These are phyloP conservation scores for Aquatica leii DNA, from an alignment of 2,888 invertebrate species.

Conservation along the genomic window DNA sequence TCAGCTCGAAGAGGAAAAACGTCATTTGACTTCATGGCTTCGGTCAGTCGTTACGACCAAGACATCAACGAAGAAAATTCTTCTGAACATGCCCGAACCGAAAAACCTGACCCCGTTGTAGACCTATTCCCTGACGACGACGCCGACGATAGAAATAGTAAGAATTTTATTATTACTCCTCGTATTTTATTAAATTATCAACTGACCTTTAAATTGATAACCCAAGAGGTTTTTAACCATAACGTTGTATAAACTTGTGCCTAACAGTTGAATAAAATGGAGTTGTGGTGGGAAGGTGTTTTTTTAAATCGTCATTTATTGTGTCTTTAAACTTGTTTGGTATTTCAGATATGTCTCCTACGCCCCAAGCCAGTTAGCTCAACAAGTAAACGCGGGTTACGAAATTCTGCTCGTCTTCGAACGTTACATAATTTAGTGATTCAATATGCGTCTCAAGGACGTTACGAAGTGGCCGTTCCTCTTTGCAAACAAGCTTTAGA, in stretches of 20 bases:
- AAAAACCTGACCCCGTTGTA: slow-evolving; percentile 80
- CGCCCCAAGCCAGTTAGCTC: slow-evolving; percentile 94
- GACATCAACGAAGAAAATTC: slow-evolving; percentile 65
- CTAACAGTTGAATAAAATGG: slow-evolving; percentile 10
- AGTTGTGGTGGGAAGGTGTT: slow-evolving; percentile 24
- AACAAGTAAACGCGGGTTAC: slow-evolving; percentile 96
- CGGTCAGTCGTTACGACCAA: slow-evolving; percentile 76
- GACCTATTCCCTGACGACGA: slow-evolving; percentile 96
- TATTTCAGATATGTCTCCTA: slow-evolving; percentile 89
- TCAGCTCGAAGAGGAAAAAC: slow-evolving; percentile 96
- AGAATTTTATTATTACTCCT: slow-evolving; percentile 58
- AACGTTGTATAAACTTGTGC: too few relatives aligned
- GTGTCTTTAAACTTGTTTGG: too few relatives aligned
- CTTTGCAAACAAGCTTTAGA: slow-evolving; percentile 99
- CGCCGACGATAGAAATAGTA: slow-evolving; percentile 87
- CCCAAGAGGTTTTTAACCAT: too few relatives aligned
- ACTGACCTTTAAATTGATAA: slow-evolving; percentile 10
- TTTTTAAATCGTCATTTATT: too few relatives aligned
- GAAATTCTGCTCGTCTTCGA: slow-evolving; percentile 96
- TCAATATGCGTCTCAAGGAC: slow-evolving; percentile 98
- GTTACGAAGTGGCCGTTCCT: slow-evolving; percentile 98
- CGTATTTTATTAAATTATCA: neutral
- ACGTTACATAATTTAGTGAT: slow-evolving; percentile 99
- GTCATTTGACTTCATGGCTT: slow-evolving; percentile 97
- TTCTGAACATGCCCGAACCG: slow-evolving; percentile 66